Evolutionary conservation across 1,140 invertebrate species (phyloP).

Genomic region (Meloidogyne chitwoodi): DNA sequence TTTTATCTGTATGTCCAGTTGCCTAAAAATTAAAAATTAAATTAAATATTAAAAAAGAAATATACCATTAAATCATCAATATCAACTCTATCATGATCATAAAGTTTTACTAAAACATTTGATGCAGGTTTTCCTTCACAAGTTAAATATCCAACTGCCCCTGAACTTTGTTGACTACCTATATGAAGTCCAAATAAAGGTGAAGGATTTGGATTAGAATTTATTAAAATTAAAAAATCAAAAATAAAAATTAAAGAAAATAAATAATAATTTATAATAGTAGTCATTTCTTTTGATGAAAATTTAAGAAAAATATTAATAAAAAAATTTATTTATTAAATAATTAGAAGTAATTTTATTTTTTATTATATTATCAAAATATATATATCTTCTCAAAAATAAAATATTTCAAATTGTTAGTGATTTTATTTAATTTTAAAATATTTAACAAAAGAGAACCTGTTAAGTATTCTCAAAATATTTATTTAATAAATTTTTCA

Average conservation of each 20-base stretch:
- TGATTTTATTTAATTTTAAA: too few relatives aligned
- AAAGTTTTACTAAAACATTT: conserved; percentile 37
- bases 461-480: too few relatives aligned
- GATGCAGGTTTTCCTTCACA: conserved; percentile 37
- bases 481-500: too few relatives aligned
- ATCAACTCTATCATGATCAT: conserved; percentile 43
- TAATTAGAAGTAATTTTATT: too few relatives aligned
- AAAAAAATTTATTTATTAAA: too few relatives aligned
- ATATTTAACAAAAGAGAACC: too few relatives aligned
- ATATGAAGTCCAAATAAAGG: conserved; percentile 20
- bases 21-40: background rate
- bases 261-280: background rate
- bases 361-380: too few relatives aligned
- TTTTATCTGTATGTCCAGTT: conserved; percentile 22
- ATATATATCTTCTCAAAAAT: too few relatives aligned
- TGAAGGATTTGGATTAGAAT: background rate
- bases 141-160: conserved; percentile 21
- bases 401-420: too few relatives aligned
- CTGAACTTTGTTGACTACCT: conserved; percentile 26
- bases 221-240: background rate
- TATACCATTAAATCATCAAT: conserved; percentile 42
- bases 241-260: background rate
- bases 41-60: too few relatives aligned
- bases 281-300: too few relatives aligned
- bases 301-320: too few relatives aligned